Conservation (phyloP, 2,113 vertebrate genomes). For the Progne subis region DNA sequence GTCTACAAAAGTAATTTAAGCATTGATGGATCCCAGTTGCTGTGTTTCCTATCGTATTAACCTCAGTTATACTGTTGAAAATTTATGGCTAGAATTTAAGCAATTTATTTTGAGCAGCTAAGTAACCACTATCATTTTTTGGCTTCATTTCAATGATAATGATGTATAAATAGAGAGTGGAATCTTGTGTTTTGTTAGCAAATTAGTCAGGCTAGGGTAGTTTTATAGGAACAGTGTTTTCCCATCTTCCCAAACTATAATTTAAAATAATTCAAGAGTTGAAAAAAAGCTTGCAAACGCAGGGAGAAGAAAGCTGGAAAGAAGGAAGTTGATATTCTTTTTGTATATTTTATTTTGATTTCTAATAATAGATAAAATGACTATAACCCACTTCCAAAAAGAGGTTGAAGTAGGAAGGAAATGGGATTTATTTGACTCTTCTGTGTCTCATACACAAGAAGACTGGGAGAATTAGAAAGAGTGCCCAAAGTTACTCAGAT, state of each 20-base stretch:
- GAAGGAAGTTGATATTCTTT: neutral
- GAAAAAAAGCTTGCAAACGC: neutral
- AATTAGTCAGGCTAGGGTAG: neutral
- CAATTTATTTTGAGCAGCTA: neutral
- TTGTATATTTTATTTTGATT: neutral
- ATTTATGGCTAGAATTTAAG: neutral
- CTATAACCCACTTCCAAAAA: neutral
- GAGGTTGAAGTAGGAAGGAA: neutral
- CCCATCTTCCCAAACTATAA: neutral
- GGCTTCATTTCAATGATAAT: neutral
- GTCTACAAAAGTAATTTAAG: neutral
- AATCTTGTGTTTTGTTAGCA: neutral
- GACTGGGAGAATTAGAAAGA: neutral
- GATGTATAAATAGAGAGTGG: neutral
- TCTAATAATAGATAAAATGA: neutral
- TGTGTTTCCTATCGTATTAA: neutral
- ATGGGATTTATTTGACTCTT: neutral
- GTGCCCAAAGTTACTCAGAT: neutral
- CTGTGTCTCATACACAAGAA: neutral
- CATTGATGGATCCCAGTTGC: neutral
- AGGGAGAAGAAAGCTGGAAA: neutral
- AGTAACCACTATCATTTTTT: neutral
- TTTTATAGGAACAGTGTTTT: neutral
- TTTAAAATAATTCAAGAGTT: neutral
- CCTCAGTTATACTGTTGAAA: neutral